Conservation (phyloP, 2,113 vertebrate species). For the Cebidichthys violaceus region DNA sequence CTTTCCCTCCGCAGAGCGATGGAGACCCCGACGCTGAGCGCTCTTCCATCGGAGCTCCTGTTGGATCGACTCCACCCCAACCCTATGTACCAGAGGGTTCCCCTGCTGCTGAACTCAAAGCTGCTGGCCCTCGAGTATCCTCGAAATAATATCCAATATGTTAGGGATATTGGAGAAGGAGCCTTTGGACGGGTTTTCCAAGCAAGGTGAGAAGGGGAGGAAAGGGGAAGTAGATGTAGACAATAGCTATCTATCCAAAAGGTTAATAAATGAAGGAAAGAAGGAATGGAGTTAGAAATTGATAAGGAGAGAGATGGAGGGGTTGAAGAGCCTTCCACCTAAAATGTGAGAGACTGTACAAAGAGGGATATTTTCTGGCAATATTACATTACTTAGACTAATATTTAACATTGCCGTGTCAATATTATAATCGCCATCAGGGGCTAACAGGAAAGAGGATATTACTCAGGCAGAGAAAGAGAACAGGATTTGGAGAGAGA, state of each 20-base stretch:
- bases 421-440: not conserved
- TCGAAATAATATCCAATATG: conserved; percentile 97
- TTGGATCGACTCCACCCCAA: conserved; percentile 96
- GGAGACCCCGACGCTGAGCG: conserved; percentile 88
- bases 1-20: conserved; percentile 67
- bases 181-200: conserved; percentile 98
- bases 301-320: not conserved
- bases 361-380: not conserved
- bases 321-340: not conserved
- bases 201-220: conserved; percentile 86
- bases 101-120: conserved; percentile 95
- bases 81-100: conserved; percentile 98
- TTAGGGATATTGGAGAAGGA: conserved; percentile 97
- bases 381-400: conserved; percentile 5
- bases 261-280: not conserved
- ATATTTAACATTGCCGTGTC: conserved; percentile 27
- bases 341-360: not conserved
- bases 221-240: not conserved
- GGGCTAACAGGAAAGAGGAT: not conserved
- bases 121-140: conserved; percentile 96
- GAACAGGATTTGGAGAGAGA: not conserved
- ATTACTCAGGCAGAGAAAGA: conserved; percentile 14
- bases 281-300: not conserved
- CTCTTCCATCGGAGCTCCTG: conserved; percentile 94
- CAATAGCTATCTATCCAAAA: not conserved